Evolutionary conservation across 2,113 vertebrate genomes (phyloP), one percentile per base, ranked within the genome.

Genomic region (Otis tarda): DNA sequence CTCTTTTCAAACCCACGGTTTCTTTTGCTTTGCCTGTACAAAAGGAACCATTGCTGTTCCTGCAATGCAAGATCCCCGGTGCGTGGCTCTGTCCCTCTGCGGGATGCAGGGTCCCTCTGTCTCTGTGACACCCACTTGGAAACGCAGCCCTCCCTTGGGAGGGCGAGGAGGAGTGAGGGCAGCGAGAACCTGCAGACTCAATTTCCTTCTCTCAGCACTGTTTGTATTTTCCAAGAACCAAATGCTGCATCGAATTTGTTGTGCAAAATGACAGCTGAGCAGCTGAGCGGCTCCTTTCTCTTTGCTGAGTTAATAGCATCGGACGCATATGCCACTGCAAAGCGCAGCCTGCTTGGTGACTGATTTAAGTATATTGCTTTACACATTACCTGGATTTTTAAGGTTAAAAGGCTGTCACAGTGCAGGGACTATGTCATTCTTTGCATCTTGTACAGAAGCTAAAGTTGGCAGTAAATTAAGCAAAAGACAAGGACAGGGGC

Each of bases 61-160:
- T 53, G 22, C 37, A 87, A 4, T 1, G 10, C 30, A 59, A 50
- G 79, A 41, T 22, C 9, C 33, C 14, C 1, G 0, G 2, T 9
- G 31, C 0, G 0, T 12, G 49, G 19, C 49, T 84, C 30, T 55
- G 28, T 10, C 7, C 19, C 23, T 27, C 23, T 17, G 23, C 0
- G 8, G 41, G 16, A 14, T 65, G 25, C 19, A 52, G 28, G 20
- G 77, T 52, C 25, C 25, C 0, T 0, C 15, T 50, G 15, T 17
- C 60, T 45, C 60, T 5, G 8, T 28, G 27, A 56, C 27, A 52
- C 5, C 22, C 11, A 4, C 21, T 18, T 6, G 33, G 70, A 82
- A 75, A 76, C 0, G 0, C 1, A 2, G 14, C 12, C 30, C 27
- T 75, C 23, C 31, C 25, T 45, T 4, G 45, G 55, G 56, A 78